phyloP scores from a whole-genome alignment of 1,140 invertebrate species.

The Thaumatotibia leucotreta region DNA sequence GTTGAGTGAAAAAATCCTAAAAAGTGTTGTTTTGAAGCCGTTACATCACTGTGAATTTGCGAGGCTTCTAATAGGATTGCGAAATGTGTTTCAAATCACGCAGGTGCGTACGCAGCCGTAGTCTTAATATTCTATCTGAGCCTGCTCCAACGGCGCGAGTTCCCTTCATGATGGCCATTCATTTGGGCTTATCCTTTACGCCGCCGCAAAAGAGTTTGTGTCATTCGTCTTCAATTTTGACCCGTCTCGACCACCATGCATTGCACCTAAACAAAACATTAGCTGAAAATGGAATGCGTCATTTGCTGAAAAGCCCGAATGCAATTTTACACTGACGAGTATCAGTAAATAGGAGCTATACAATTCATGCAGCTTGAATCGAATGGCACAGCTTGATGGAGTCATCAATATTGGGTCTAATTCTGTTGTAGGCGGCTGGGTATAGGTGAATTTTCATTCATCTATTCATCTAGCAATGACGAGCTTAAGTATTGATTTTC shows the following conservation, averaged over 20 bases:
- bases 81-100: constrained; percentile 81
- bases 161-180: constrained; percentile 75
- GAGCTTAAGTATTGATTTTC: constrained; percentile 70
- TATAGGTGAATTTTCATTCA: constrained; percentile 21
- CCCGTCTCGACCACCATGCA: constrained; percentile 47
- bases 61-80: constrained; percentile 62
- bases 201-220: constrained; percentile 74
- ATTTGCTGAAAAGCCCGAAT: constrained; percentile 18
- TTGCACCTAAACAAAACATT: constrained; percentile 64
- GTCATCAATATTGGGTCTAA: background rate
- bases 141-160: constrained; percentile 82
- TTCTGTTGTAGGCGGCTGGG: background rate
- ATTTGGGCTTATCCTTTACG: constrained; percentile 76
- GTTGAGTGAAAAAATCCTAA: constrained; percentile 60
- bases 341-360: background rate
- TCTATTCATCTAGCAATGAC: constrained; percentile 36
- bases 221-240: constrained; percentile 66
- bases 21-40: constrained; percentile 65
- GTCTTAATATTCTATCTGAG: constrained; percentile 88
- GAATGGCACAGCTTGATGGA: background rate
- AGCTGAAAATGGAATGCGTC: constrained; percentile 44
- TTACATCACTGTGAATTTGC: constrained; percentile 71
- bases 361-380: background rate
- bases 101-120: constrained; percentile 94
- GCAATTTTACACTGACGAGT: background rate